Percentiles rank a stretch among this genome's conserved stretches.
phyloP scores from a whole-genome alignment of 2,888 invertebrate species.

The Philhelius pedissequus region DNA sequence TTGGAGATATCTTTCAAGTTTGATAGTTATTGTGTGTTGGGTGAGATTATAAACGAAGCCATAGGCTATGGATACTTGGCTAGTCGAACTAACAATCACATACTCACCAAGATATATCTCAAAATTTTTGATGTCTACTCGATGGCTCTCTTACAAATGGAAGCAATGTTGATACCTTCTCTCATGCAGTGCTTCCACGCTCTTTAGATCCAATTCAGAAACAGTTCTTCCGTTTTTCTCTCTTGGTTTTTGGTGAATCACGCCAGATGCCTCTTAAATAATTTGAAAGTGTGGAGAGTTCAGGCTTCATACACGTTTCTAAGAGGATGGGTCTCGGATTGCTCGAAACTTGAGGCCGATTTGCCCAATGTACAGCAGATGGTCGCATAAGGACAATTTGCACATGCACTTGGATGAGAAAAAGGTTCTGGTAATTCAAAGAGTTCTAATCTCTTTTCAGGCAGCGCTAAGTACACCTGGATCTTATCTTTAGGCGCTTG shows the following conservation, averaged over 20 bases:
- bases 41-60: slow-evolving; percentile 83
- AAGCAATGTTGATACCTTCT: slow-evolving; percentile 80
- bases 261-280: slow-evolving; percentile 75
- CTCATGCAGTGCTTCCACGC: slow-evolving; percentile 73
- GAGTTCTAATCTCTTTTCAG: slow-evolving; percentile 71
- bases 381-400: slow-evolving; percentile 86
- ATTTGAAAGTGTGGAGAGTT: slow-evolving; percentile 81
- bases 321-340: slow-evolving; percentile 82
- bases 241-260: slow-evolving; percentile 78
- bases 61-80: slow-evolving; percentile 86
- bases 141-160: slow-evolving; percentile 20
- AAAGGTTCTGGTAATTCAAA: slow-evolving; percentile 88
- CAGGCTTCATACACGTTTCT: slow-evolving; percentile 81
- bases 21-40: slow-evolving; percentile 80
- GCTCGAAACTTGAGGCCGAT: slow-evolving; percentile 80
- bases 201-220: slow-evolving; percentile 70
- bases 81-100: slow-evolving; percentile 84
- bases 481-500: slow-evolving; percentile 39
- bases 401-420: slow-evolving; percentile 85
- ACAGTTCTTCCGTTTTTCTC: slow-evolving; percentile 79
- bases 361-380: slow-evolving; percentile 87
- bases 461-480: slow-evolving; percentile 41
- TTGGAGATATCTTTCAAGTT: slow-evolving; percentile 81
- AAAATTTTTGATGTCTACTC: slow-evolving; percentile 72
- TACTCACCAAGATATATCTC: slow-evolving; percentile 80